Evolutionary conservation across 2,113 vertebrate genomes (phyloP).

Genomic region (Echinops telfairi): DNA sequence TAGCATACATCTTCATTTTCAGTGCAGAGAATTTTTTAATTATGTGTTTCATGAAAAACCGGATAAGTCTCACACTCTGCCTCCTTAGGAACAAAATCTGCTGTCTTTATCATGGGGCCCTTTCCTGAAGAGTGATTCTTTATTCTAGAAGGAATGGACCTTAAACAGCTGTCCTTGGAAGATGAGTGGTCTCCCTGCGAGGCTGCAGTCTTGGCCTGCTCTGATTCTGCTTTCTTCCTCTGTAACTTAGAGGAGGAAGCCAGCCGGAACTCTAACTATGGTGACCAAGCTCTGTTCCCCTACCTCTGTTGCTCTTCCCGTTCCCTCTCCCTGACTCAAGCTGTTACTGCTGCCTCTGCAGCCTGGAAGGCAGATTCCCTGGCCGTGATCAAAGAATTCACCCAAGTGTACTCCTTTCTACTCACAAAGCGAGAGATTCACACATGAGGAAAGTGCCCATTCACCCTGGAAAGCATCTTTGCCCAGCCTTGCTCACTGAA

Average conservation of each 20-base stretch:
- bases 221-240: not conserved
- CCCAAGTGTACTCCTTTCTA: not conserved
- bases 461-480: not conserved
- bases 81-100: not conserved
- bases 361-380: not conserved
- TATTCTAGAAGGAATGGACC: not conserved
- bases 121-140: not conserved
- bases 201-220: not conserved
- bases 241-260: no score
- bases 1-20: not conserved
- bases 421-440: not conserved
- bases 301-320: no score
- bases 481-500: not conserved
- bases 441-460: not conserved
- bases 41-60: not conserved
- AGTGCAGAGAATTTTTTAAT: not conserved
- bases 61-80: not conserved
- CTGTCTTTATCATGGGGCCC: not conserved
- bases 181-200: fast-evolving
- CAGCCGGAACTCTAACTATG: no score
- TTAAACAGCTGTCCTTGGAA: not conserved
- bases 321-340: not conserved
- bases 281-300: no score
- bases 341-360: not conserved
- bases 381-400: not conserved